Evolutionary conservation across 2,113 vertebrate species (phyloP), one percentile per base, ranked within the genome.

Genomic region (Dendrocopos noguchii): DNA sequence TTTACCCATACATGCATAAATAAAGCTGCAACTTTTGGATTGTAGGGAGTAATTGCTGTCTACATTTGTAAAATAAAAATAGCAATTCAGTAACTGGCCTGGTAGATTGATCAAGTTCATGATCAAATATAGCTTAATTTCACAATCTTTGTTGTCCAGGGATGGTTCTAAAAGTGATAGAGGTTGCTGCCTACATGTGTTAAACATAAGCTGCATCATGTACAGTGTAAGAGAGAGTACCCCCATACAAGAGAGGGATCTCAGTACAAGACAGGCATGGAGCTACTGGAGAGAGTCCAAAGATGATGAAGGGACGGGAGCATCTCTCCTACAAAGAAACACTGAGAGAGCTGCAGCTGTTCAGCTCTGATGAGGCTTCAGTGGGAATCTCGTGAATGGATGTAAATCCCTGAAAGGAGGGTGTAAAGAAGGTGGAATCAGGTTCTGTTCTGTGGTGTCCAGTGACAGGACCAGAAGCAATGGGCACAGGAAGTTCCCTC

Each of bases 1-100:
- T 93, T 94, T 96, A 93, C 74, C 52, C 88, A 91, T 73, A 92
- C 52, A 57, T 36, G 39, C 63, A 94, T 93, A 89, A 96, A 95
- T 92, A 96, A 95, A 94, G 71, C 75, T 88, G 72, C 84, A 95
- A 13, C 64, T 91, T 88, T 66, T 74, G 84, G 64, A 91, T 34
- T 7, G 2, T 53, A 82, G 33, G 52, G 36, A 74, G 56, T 60
- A 92, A 89, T 56, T 84, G 17, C 47, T 53, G 59, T 94, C 52
- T 74, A 89, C 52, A 60, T 93, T 91, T 94, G 68, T 93, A 89
- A 95, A 64, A 10, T 67, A 59, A 89, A 96, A 91, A 56, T 31
- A 92, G 60, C 22, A 77, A 19, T 22, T 94, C 60, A 56, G 3
- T 77, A 80, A 76, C 31, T 71, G 50, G 19, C 80, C 86, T 84